A percentile compares a stretch with the other conserved stretches of the same genome.
Evolutionary conservation across 2,888 invertebrate species (phyloP).

Genomic region (Saturnia pavonia): DNA sequence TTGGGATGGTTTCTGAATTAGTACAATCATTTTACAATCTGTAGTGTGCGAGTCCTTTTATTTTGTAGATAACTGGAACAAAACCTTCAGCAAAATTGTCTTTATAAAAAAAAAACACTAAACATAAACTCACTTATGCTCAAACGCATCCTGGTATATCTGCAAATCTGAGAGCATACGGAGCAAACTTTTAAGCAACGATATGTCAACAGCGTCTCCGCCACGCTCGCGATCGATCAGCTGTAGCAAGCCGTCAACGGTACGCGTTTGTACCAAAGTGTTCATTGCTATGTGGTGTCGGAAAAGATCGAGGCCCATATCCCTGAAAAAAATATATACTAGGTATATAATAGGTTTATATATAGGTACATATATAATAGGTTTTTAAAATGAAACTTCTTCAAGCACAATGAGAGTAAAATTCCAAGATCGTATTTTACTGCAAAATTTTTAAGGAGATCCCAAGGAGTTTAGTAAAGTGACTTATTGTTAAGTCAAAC

Average conservation of each 20-base stretch:
- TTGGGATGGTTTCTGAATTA: too few species aligned
- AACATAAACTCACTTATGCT: slow-evolving; percentile 84
- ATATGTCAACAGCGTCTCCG: slow-evolving; percentile 96
- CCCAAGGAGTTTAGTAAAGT: too few species aligned
- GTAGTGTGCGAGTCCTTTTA: too few species aligned
- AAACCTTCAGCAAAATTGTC: not conserved
- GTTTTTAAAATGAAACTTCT: not conserved
- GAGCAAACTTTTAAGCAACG: slow-evolving; percentile 94
- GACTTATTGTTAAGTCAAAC: too few species aligned
- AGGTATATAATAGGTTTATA: too few species aligned
- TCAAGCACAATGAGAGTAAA: too few species aligned
- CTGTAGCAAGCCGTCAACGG: slow-evolving; percentile 95
- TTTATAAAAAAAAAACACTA: not conserved
- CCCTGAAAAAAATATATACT: slow-evolving; percentile 81
- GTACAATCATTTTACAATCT: too few species aligned
- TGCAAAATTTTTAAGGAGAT: too few species aligned
- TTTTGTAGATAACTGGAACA: too few species aligned
- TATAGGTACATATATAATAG: too few species aligned
- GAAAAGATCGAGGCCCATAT: slow-evolving; percentile 98
- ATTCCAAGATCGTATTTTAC: too few species aligned
- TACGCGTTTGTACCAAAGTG: slow-evolving; percentile 93
- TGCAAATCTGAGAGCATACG: slow-evolving; percentile 98
- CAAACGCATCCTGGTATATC: slow-evolving; percentile 95
- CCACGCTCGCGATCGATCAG: slow-evolving; percentile 96
- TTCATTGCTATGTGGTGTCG: slow-evolving; percentile 96